Evolutionary conservation across 2,113 vertebrate species (phyloP).

Genomic region (Galbula dea): DNA sequence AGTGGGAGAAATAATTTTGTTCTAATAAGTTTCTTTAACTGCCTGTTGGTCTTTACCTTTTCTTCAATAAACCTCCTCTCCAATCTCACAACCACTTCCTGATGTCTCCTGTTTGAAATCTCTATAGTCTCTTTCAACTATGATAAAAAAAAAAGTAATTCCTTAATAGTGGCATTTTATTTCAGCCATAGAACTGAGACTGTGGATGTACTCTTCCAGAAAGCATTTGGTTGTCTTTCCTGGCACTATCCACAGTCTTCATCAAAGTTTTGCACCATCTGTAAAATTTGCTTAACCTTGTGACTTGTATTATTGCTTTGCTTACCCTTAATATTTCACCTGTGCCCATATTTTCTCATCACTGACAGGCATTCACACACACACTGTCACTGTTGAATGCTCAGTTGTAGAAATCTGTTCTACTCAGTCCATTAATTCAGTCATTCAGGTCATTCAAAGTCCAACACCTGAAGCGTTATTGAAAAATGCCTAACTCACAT

Average conservation of each 20-base stretch:
- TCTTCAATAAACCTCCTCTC: slow-evolving; percentile 81
- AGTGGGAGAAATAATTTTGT: not conserved
- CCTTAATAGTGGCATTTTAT: not conserved
- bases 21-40: not conserved
- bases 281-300: not conserved
- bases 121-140: slow-evolving; percentile 80
- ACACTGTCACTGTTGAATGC: not conserved
- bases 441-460: not conserved
- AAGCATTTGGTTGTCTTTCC: not conserved
- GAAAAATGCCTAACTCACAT: not conserved
- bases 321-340: not conserved
- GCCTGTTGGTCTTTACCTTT: slow-evolving; percentile 74
- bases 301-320: not conserved
- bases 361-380: not conserved
- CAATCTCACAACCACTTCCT: slow-evolving; percentile 75
- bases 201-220: not conserved
- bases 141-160: not conserved
- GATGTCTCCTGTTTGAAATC: slow-evolving; percentile 72
- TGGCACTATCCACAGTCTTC: not conserved
- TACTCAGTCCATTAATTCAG: not conserved
- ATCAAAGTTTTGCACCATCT: not conserved
- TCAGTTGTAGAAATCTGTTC: not conserved
- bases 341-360: not conserved
- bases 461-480: not conserved
- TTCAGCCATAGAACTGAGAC: not conserved